Evolutionary conservation across 2,113 vertebrate genomes (phyloP).

Genomic region (Larimichthys crocea): DNA sequence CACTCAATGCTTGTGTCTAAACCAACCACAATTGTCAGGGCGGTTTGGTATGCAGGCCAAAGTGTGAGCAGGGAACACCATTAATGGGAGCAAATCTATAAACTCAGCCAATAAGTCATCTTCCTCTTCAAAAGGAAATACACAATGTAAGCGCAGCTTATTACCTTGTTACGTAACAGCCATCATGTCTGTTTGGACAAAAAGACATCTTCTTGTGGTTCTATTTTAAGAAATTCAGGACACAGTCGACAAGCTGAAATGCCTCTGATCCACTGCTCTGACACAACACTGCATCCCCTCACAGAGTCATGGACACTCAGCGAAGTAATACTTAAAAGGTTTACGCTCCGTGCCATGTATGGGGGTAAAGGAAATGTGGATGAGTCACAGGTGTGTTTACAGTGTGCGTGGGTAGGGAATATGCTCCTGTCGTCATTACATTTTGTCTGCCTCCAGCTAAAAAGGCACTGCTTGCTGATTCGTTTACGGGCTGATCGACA

Average conservation of each 20-base stretch:
- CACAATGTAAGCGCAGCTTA: constrained; percentile 47
- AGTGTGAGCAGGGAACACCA: constrained; percentile 41
- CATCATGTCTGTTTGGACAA: constrained; percentile 70
- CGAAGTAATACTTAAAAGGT: constrained; percentile 55
- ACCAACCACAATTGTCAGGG: constrained; percentile 42
- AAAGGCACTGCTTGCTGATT: constrained; percentile 20
- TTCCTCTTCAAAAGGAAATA: constrained; percentile 52
- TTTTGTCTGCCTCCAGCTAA: constrained; percentile 19
- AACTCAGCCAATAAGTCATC: constrained; percentile 35
- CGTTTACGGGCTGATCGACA: constrained; percentile 16
- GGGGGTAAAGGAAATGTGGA: constrained; percentile 58
- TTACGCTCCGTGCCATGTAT: constrained; percentile 63
- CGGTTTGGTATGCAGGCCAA: constrained; percentile 55
- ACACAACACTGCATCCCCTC: constrained; percentile 36
- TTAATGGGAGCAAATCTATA: constrained; percentile 50
- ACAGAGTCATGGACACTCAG: constrained; percentile 13
- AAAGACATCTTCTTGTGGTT: constrained; percentile 63
- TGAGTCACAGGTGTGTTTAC: constrained; percentile 78
- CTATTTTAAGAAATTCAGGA: constrained; percentile 70
- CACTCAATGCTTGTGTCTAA: constrained; percentile 25
- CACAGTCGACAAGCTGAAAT: constrained; percentile 42
- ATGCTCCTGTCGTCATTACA: constrained; percentile 50
- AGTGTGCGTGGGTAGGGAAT: constrained; percentile 57
- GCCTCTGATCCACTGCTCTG: constrained; percentile 45
- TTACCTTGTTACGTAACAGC: constrained; percentile 62